These are phyloP conservation scores for Axea sp. DNA, from an alignment of 2,888 invertebrate species.

Conservation along the genomic window DNA sequence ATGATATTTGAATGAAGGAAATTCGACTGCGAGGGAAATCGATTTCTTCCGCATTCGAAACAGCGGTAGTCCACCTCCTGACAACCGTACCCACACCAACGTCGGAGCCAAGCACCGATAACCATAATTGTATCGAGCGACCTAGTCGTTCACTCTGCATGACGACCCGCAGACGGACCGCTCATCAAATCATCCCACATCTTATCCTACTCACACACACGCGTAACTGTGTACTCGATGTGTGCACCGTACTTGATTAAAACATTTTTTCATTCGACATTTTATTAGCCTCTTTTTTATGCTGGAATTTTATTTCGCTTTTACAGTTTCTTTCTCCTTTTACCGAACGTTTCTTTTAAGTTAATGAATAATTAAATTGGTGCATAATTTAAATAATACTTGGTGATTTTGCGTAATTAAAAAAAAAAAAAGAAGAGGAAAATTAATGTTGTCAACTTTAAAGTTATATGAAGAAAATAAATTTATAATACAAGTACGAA, in stretches of 20 bases:
- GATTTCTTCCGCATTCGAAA: slow-evolving; percentile 52
- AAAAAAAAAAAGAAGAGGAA: too few species aligned
- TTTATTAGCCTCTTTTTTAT: slow-evolving; percentile 30
- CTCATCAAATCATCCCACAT: slow-evolving; percentile 64
- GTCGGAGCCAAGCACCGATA: slow-evolving; percentile 54
- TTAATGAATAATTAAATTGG: too few species aligned
- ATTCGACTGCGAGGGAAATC: too few species aligned
- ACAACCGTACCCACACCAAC: slow-evolving; percentile 62
- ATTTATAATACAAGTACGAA: too few species aligned
- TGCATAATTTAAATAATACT: too few species aligned
- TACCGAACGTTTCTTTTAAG: too few species aligned
- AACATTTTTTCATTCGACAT: slow-evolving; percentile 23
- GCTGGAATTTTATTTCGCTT: background rate
- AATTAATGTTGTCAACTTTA: too few species aligned
- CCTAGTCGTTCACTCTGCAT: slow-evolving; percentile 67
- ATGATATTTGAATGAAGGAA: too few species aligned
- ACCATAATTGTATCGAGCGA: slow-evolving; percentile 68
- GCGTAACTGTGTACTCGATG: background rate
- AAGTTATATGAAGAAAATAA: too few species aligned
- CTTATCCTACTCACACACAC: slow-evolving; percentile 35
- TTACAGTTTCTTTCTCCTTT: too few species aligned
- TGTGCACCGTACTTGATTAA: slow-evolving; percentile 1
- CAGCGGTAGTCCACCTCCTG: slow-evolving; percentile 39
- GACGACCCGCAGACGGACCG: slow-evolving; percentile 64
- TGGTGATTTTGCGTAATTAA: too few species aligned